Evolutionary conservation across 1,140 invertebrate genomes (phyloP), one percentile per base, ranked within the genome.

Genomic region (Lepidurus couesii): DNA sequence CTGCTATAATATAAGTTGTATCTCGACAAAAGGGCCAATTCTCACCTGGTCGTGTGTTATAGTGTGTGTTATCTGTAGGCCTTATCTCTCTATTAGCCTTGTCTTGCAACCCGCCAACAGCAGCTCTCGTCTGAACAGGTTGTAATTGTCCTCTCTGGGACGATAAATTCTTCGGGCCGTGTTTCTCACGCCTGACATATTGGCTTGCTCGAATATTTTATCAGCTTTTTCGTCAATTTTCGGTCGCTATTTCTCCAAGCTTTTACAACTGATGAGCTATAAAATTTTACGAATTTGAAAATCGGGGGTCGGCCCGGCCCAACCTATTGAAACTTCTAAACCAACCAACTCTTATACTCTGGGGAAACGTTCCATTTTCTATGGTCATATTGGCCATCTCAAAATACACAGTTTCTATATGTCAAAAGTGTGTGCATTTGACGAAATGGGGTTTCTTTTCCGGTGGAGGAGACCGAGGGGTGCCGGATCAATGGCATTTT

Each of bases 121-220:
- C 53, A 65, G 53, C 53, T 65, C 53, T 65, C 21, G 21, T 65
- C 21, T 21, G 9, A 65, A 21, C 53, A 65, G 53, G 53, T 65
- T 65, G 53, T 65, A 65, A 65, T 21, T 13, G 53, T 21, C 53
- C 16, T 21, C 53, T 7, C 16, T 7, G n/a, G 45, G 53, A 65
- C 53, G 13, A 65, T 65, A 65, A 65, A 65, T 65, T 65, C 53
- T 65, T 65, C 53, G 21, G 6, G 6, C 53, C 13, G 21, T 65
- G 53, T 65, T 65, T 65, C 21, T 65, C 53, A 65, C 53, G 6
- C 13, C 53, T 65, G 21, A 65, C 16, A 13, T 65, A 13, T 65
- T 65, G 53, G 53, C 21, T 65, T 65, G 21, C 53, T 21, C 53
- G 53, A 65, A 65, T 65, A 65, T 65, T 65, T 65, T 65, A 65